A percentile compares a stretch with the other conserved stretches of the same genome.
Evolutionary conservation across 2,797 vertebrate genomes (phyloP).

Genomic region (Urosaurus nigricauda): DNA sequence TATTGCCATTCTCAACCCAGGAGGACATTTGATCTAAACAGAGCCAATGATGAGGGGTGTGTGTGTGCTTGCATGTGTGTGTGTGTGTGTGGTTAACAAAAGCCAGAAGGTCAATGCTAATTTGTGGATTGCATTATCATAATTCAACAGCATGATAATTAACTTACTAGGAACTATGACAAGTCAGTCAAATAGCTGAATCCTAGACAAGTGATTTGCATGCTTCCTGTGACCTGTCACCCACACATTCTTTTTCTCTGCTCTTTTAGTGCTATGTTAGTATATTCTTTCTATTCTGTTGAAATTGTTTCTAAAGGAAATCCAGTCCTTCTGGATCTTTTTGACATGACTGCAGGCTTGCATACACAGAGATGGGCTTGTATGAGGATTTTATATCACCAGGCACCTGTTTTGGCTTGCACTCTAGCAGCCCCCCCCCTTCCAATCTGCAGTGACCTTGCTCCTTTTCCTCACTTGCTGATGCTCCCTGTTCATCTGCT

Average conservation of each 20-base stretch:
- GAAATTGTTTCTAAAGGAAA: not conserved
- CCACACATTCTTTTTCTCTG: not conserved
- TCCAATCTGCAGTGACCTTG: not conserved
- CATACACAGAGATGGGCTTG: not conserved
- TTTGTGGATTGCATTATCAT: conserved; percentile 14
- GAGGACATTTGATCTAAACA: not conserved
- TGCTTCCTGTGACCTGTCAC: not conserved
- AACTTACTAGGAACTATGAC: conserved; percentile 15
- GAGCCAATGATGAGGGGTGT: not conserved
- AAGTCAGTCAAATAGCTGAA: conserved; percentile 16
- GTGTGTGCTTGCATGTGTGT: too few relatives aligned
- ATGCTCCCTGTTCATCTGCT: not conserved
- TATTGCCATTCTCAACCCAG: not conserved
- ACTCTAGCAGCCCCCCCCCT: not conserved
- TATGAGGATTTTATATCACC: not conserved
- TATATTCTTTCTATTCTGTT: not conserved
- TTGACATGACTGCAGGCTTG: not conserved
- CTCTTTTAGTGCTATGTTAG: not conserved
- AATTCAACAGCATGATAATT: conserved; percentile 30
- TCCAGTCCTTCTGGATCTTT: not conserved
- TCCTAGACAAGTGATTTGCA: not conserved
- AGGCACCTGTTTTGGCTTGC: not conserved
- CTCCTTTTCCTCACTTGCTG: not conserved
- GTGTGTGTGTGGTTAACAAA: not conserved
- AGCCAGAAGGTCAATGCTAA: conserved; percentile 27